phyloP scores from a whole-genome alignment of 2,888 invertebrate species.

The Caprella mutica region DNA sequence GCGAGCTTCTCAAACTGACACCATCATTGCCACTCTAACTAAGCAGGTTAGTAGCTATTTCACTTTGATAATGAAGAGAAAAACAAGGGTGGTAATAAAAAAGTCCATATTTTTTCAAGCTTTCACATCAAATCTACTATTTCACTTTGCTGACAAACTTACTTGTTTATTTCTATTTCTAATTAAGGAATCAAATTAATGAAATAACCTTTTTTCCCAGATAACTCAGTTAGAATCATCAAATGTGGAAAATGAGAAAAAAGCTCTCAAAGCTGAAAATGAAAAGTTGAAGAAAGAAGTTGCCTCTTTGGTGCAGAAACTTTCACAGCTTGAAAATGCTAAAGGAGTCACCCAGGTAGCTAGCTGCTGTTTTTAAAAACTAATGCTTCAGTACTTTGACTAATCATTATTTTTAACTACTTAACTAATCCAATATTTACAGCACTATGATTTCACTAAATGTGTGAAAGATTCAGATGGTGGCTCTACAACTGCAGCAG shows the following conservation, averaged over 20 bases:
- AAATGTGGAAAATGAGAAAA: constrained; percentile 17
- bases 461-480: too few species aligned
- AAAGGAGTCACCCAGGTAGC: constrained; percentile 21
- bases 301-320: constrained; percentile 11
- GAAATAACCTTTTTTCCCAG: constrained; percentile 1
- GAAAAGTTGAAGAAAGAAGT: constrained; percentile 16
- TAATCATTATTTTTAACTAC: not conserved
- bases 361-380: not conserved
- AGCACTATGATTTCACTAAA: too few species aligned
- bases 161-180: not conserved
- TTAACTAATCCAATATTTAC: too few species aligned
- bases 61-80: too few species aligned
- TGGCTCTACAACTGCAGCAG: too few species aligned
- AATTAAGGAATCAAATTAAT: not conserved
- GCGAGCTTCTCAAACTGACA: constrained; percentile 23
- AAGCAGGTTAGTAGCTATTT: constrained; percentile 21
- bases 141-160: not conserved
- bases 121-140: not conserved
- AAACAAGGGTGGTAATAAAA: too few species aligned
- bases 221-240: constrained; percentile 16
- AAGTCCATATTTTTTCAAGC: too few species aligned
- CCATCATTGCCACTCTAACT: constrained; percentile 20
- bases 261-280: constrained; percentile 20
- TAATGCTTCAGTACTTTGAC: not conserved
- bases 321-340: constrained; percentile 13